Evolutionary conservation across 2,888 invertebrate genomes (phyloP).

Genomic region (Nycteola revayana): DNA sequence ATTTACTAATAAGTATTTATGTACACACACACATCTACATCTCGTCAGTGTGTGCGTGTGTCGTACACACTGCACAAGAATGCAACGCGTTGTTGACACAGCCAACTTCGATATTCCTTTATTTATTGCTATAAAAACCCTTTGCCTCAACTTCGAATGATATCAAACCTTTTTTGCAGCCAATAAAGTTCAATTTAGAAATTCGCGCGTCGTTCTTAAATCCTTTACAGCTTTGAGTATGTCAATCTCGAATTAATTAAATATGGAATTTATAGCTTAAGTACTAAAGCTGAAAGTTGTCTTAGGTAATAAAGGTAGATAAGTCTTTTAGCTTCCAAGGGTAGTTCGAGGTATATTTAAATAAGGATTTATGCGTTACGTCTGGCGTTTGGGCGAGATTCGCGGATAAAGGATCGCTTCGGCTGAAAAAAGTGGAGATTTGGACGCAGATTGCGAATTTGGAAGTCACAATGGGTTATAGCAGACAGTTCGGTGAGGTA

Average conservation of each 20-base stretch:
- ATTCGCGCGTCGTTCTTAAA: conserved; percentile 29
- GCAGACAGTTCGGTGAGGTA: conserved; percentile 44
- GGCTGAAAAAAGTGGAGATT: conserved; percentile 62
- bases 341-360: conserved; percentile 69
- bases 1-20: conserved; percentile 80
- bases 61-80: conserved; percentile 75
- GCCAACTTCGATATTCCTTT: conserved; percentile 81
- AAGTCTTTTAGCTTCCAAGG: conserved; percentile 35
- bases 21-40: conserved; percentile 47
- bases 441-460: conserved; percentile 51
- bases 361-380: conserved; percentile 80
- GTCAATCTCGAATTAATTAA: conserved; percentile 28
- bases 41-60: conserved; percentile 45
- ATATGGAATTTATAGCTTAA: conserved; percentile 34
- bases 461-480: conserved; percentile 52
- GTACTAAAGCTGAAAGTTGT: conserved; percentile 33
- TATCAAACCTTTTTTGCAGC: conserved; percentile 21
- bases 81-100: conserved; percentile 82
- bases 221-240: conserved; percentile 30
- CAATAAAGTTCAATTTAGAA: conserved; percentile 19
- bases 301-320: conserved; percentile 25
- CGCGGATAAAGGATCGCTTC: conserved; percentile 68
- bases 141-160: conserved; percentile 32
- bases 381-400: conserved; percentile 80
- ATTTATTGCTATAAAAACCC: conserved; percentile 80